phyloP scores from a whole-genome alignment of 2,888 invertebrate species.

The Germaria angustata region DNA sequence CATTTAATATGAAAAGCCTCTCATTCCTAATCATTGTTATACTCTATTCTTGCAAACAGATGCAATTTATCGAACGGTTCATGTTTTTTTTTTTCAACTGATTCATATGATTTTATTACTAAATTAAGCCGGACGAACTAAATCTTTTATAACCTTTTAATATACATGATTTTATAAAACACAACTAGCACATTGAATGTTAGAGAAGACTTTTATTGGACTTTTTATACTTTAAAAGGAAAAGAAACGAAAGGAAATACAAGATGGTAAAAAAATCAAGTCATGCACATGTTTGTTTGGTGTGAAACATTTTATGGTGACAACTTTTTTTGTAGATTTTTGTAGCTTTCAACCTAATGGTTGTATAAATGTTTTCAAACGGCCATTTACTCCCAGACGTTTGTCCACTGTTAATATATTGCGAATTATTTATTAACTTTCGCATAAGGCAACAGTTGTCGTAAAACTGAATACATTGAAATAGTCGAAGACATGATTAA shows the following conservation, averaged over 20 bases:
- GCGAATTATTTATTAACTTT: constrained; percentile 9
- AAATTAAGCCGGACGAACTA: constrained; percentile 24
- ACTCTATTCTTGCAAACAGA: constrained; percentile 33
- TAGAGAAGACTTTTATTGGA: neutral
- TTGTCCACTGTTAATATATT: constrained; percentile 42
- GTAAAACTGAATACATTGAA: too few species aligned
- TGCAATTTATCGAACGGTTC: constrained; percentile 48
- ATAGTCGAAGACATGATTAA: too few species aligned
- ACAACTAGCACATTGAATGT: neutral
- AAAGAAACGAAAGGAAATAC: neutral
- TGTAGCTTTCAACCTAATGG: constrained; percentile 37
- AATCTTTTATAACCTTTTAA: neutral
- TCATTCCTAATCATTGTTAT: constrained; percentile 36
- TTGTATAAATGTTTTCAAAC: constrained; percentile 34
- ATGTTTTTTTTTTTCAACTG: constrained; percentile 31
- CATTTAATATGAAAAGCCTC: constrained; percentile 26
- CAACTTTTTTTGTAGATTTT: constrained; percentile 59
- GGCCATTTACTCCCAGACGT: constrained; percentile 1
- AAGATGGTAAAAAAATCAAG: constrained; percentile 31
- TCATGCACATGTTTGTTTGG: constrained; percentile 60
- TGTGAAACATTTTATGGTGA: constrained; percentile 63
- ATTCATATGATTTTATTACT: constrained; percentile 2
- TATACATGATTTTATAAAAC: neutral
- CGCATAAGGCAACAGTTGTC: neutral
- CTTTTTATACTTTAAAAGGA: constrained; percentile 8